These are phyloP conservation scores for Lordiphosa clarofinis DNA, from an alignment of 1,140 invertebrate genomes.

Conservation along the genomic window DNA sequence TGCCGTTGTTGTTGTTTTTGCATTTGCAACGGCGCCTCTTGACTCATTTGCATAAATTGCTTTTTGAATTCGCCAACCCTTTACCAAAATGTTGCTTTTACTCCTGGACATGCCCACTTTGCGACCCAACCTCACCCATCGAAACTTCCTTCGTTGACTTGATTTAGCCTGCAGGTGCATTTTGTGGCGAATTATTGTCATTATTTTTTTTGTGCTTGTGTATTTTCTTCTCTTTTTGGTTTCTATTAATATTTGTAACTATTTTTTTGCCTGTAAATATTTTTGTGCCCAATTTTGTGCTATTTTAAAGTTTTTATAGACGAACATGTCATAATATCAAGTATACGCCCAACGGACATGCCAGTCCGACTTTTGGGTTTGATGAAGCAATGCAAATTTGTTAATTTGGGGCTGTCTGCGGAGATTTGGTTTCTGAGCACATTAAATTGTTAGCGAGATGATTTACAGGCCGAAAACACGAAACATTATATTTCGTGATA, in stretches of 20 bases:
- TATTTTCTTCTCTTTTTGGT: slow-evolving; percentile 24
- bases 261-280: slow-evolving; percentile 31
- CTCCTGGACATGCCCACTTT: slow-evolving; percentile 59
- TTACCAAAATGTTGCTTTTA: slow-evolving; percentile 25
- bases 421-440: not conserved
- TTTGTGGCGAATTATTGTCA: slow-evolving; percentile 74
- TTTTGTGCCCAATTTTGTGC: slow-evolving; percentile 44
- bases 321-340: slow-evolving; percentile 53
- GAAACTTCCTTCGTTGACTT: slow-evolving; percentile 41
- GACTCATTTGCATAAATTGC: slow-evolving; percentile 74
- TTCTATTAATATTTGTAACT: slow-evolving; percentile 54
- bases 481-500: slow-evolving; percentile 12
- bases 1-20: slow-evolving; percentile 19
- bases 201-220: slow-evolving; percentile 37
- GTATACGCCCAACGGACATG: slow-evolving; percentile 48
- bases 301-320: slow-evolving; percentile 42
- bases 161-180: slow-evolving; percentile 67
- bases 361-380: slow-evolving; percentile 5
- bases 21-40: slow-evolving; percentile 72
- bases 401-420: slow-evolving; percentile 15
- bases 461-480: slow-evolving; percentile 33
- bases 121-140: slow-evolving; percentile 40
- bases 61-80: slow-evolving; percentile 65
- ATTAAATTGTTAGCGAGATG: slow-evolving; percentile 42
- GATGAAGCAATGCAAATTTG: slow-evolving; percentile 43